These are phyloP conservation scores for Cyprinodon tularosa DNA, from an alignment of 2,113 vertebrate species.

Conservation along the genomic window DNA sequence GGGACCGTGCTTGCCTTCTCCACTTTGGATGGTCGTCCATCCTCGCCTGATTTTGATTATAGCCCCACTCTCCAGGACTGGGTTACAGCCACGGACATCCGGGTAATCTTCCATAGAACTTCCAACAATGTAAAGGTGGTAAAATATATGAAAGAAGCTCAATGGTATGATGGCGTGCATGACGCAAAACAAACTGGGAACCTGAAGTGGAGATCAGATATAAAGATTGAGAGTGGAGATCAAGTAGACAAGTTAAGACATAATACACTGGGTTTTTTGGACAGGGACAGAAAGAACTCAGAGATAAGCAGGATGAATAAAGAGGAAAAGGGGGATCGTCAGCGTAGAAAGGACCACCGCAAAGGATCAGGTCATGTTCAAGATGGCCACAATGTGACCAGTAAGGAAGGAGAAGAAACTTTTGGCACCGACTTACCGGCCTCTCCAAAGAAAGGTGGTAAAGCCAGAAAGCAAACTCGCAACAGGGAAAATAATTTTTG, in stretches of 20 bases:
- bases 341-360: conserved; percentile 57
- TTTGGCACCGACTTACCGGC: conserved; percentile 15
- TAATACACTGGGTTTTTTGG: conserved; percentile 56
- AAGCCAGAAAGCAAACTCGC: conserved; percentile 55
- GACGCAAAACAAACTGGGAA: conserved; percentile 30
- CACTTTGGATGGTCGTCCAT: conserved; percentile 83
- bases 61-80: conserved; percentile 88
- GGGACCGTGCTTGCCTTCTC: conserved; percentile 83
- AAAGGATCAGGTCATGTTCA: conserved; percentile 67
- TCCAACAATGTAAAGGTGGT: conserved; percentile 43
- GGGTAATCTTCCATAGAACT: conserved; percentile 77
- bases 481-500: conserved; percentile 63
- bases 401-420: conserved; percentile 65
- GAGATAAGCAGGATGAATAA: conserved; percentile 47
- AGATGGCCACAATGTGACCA: conserved; percentile 77
- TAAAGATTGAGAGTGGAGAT: conserved; percentile 38
- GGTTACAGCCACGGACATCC: conserved; percentile 87
- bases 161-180: conserved; percentile 12
- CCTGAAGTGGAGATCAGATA: conserved; percentile 59
- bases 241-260: conserved; percentile 52
- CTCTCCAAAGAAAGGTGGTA: conserved; percentile 58
- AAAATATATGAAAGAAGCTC: conserved; percentile 37
- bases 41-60: conserved; percentile 82
- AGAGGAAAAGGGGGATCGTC: conserved; percentile 57
- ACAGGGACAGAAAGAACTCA: conserved; percentile 56